Base-by-base conservation (phyloP, 2,888 invertebrate genomes). In the Drosophila fungiperda region DNA sequence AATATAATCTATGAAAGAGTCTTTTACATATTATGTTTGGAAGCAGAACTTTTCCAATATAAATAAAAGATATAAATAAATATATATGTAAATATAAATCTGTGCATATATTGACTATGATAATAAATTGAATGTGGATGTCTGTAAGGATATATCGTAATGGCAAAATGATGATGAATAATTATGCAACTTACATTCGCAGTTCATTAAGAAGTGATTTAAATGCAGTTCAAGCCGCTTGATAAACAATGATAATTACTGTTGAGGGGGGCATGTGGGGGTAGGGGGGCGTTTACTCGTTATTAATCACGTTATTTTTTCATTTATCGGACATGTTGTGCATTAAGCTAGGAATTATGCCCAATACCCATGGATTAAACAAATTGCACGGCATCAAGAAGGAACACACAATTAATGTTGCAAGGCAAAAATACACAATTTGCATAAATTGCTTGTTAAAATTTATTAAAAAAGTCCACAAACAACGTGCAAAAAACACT, bases 131-230 rank as follows among this genome's bases (percentile, higher is more conserved):
- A 12, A 50, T 35, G 3, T 40, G 32, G 5, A 40, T 36, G 3
- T 8, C 8, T n/a, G 8, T 17, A 9, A 62, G 68, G 33, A 38
- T 35, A 55, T 38, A 33, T 48, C 45, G 45, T n/a, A 45, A 53
- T 59, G 36, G 12, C 3, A 63, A 35, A 49, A 61, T 68, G 67
- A 73, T 70, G 71, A 73, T 70, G 71, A 73, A 82, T 81, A 82
- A 83, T 78, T 76, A 66, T 77, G 57, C 57, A 78, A 80, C 83
- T 87, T 87, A 84, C 87, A 83, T 76, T 73, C 58, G 64, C 64
- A 82, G 76, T 82, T 82, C 76, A 78, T 87, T 91, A 88, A 83
- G 79, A 80, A 42, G 83, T 80, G 90, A 79, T 83, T 84, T 87
- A 87, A 80, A 86, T 75, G 86, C 86, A 66, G 54, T 54, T 61